Conservation (phyloP, 1,140 invertebrate species). For the Anthonomus grandis region DNA sequence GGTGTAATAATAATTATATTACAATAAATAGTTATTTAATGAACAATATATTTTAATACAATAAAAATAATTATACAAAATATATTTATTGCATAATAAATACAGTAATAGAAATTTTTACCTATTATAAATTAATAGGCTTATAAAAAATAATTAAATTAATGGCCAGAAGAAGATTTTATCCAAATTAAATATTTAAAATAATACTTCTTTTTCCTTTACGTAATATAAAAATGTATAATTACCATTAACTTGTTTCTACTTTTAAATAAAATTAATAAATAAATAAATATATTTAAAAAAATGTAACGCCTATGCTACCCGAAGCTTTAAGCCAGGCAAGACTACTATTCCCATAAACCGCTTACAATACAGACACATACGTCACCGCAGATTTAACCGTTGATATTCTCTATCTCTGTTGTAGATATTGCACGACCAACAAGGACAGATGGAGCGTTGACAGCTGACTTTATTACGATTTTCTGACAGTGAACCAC, state of each 20-base stretch:
- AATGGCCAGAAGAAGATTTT: no score
- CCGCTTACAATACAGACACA: slow-evolving; percentile 36
- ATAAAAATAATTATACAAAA: no score
- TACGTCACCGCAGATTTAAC: slow-evolving; percentile 36
- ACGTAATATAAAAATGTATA: no score
- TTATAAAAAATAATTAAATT: no score
- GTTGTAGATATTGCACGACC: slow-evolving; percentile 28
- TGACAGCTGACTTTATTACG: slow-evolving; percentile 41
- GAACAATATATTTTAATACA: no score
- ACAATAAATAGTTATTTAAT: no score
- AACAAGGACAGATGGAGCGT: slow-evolving; percentile 34
- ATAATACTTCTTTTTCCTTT: background rate
- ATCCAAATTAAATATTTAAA: background rate
- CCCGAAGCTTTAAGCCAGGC: slow-evolving; percentile 14
- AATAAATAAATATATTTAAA: background rate
- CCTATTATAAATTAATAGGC: no score
- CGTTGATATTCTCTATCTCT: slow-evolving; percentile 27
- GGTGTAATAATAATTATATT: no score
- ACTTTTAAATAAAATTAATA: no score
- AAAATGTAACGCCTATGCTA: slow-evolving; percentile 20
- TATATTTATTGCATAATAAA: no score
- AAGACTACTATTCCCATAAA: slow-evolving; percentile 36
- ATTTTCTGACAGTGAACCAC: slow-evolving; percentile 42
- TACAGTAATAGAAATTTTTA: no score
- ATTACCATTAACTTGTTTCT: no score